Base-by-base conservation (phyloP, 2,113 vertebrate species). In the Haemorhous mexicanus region DNA sequence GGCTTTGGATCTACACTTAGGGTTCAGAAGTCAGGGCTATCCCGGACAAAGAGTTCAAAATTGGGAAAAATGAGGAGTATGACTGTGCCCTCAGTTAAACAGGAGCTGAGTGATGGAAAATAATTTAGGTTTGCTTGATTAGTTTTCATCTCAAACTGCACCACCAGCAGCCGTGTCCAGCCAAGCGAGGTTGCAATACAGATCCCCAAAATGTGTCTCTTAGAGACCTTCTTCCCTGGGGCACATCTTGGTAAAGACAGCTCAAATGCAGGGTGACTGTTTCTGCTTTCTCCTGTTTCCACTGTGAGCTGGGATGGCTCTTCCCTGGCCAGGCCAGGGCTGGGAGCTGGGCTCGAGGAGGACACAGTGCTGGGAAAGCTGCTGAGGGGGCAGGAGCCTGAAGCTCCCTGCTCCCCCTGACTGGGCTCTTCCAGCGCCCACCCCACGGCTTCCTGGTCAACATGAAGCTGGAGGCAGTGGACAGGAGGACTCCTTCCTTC, bases 381-480 rank as follows among this genome's bases (percentile, higher is more conserved):
- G 27, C 41, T 0, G 2, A 75, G 46, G 49, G 58, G 13, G 1
- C 0, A 1, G 74, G 69, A 79, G 10, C 37, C 21, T 9, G 8
- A 44, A 81, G 43, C 35, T 35, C 75, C 44, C 70, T 58, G 62
- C 59, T 94, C 43, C 55, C 17, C 2, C 47, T 96, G 56, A 94
- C 53, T 75, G 73, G 44, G 21, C 74, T 55, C 41, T 73, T 87
- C 39, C 53, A 99, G 99, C 98, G 98, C 28, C 98, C 98, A 1
- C 96, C 99, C 8, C 99, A 99, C 8, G 97, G 96, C 93, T 99
- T 99, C 95, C 98, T 99, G 96, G 97, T 98, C 93, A 99, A 99
- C 96, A 99, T 99, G 99, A 99, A 99, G 93, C 96, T 99, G 92
- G 99, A 99, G 88, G 98, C 99, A 4, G 99, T 99, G 96, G 99